Percentiles rank a stretch among this genome's conserved stretches.
Conservation (phyloP, 35 echinoderm and acorn worm genomes). For the Diadema setosum region DNA sequence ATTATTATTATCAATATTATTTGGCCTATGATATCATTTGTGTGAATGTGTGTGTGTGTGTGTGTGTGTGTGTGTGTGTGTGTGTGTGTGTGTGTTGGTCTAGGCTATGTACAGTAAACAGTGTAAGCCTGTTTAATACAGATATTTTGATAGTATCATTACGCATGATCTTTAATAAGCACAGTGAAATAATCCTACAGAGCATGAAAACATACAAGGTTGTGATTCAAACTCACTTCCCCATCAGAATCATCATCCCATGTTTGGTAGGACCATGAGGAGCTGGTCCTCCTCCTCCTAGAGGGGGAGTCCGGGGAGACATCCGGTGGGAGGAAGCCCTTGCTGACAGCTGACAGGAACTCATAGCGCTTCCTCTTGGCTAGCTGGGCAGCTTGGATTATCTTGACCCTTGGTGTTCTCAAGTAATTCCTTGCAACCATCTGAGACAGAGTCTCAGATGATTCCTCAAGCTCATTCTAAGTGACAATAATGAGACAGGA, state of each 20-base stretch:
- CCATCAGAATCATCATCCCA: slow-evolving; percentile 84
- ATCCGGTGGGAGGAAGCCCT: slow-evolving; percentile 90
- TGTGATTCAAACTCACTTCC: slow-evolving; percentile 84
- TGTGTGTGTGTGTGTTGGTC: no score
- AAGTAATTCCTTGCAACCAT: slow-evolving; percentile 97
- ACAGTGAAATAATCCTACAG: no score
- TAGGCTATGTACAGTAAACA: no score
- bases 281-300: slow-evolving; percentile 31
- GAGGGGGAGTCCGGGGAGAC: slow-evolving; percentile 40
- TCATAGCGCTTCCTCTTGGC: slow-evolving; percentile 80
- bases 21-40: no score
- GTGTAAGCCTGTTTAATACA: no score
- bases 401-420: slow-evolving; percentile 77
- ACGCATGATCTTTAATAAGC: no score
- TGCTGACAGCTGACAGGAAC: slow-evolving; percentile 95
- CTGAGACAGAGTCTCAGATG: slow-evolving; percentile 83
- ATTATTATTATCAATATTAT: no score
- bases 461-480: slow-evolving; percentile 91
- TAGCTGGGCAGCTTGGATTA: slow-evolving; percentile 83
- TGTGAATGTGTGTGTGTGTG: no score
- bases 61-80: no score
- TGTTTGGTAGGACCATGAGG: neutral
- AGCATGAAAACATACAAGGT: no score
- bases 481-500: no score
- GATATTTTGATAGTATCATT: no score